Evolutionary conservation across 2,113 vertebrate genomes (phyloP).

Genomic region (Lepus timidus): DNA sequence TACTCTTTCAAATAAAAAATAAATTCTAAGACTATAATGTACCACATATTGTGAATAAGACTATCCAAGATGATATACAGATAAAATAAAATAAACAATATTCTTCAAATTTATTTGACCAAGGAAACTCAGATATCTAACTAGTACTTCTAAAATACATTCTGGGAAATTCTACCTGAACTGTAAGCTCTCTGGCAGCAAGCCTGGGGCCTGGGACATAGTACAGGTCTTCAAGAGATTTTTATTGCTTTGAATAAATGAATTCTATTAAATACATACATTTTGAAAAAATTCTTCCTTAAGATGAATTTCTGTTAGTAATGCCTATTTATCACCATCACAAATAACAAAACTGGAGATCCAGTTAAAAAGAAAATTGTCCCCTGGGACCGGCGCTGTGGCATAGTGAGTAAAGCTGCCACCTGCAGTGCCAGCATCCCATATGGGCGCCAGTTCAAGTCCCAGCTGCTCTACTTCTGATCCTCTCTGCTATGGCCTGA

Average conservation of each 20-base stretch:
- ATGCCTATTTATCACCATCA: slow-evolving; percentile 21
- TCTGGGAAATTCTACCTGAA: slow-evolving; percentile 8
- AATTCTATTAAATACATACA: slow-evolving; percentile 41
- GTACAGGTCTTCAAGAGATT: neutral
- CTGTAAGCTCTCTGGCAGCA: neutral
- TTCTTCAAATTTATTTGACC: slow-evolving; percentile 2
- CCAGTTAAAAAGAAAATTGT: slow-evolving; percentile 33
- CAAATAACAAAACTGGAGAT: neutral
- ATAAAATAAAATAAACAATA: neutral
- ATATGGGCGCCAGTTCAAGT: too few species aligned
- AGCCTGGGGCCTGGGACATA: neutral
- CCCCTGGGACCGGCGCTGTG: too few species aligned
- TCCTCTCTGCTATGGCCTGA: too few species aligned
- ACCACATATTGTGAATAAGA: neutral
- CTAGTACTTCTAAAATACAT: neutral
- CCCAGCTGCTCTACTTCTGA: too few species aligned
- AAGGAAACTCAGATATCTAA: neutral
- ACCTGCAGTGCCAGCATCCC: too few species aligned
- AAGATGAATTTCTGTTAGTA: slow-evolving; percentile 52
- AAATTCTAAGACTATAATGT: too few species aligned
- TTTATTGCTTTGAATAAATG: slow-evolving; percentile 14
- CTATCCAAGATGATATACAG: neutral
- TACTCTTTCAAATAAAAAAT: too few species aligned
- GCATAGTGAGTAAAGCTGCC: too few species aligned
- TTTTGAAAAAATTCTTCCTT: slow-evolving; percentile 30